Conservation (phyloP, 2,113 vertebrate genomes). For the Cygnus buccinator region DNA sequence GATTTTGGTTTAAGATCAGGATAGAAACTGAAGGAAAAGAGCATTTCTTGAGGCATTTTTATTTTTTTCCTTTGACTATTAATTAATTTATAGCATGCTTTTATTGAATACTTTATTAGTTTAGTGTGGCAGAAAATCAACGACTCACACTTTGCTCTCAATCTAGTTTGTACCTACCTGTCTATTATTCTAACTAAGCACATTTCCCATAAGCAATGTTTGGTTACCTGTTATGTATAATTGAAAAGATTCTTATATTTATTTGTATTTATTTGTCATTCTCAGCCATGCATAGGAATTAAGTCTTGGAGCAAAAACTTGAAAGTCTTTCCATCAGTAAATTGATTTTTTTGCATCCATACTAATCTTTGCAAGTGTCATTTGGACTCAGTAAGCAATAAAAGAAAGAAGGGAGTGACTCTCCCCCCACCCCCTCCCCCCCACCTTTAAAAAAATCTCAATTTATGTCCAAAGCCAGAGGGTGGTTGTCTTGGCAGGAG, state of each 20-base stretch:
- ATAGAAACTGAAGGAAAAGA: neutral
- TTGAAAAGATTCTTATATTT: neutral
- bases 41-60: neutral
- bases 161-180: neutral
- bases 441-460: neutral
- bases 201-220: neutral
- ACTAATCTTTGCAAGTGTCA: neutral
- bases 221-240: neutral
- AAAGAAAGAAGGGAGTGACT: neutral
- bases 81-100: neutral
- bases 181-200: neutral
- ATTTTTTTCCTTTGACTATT: neutral
- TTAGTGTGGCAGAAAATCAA: constrained; percentile 20
- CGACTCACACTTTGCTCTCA: neutral
- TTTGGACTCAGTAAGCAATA: neutral
- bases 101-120: neutral
- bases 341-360: neutral
- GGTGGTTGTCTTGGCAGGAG: neutral
- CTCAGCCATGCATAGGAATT: neutral
- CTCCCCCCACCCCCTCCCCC: fast-evolving
- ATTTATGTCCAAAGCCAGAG: neutral
- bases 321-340: fast-evolving
- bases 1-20: neutral
- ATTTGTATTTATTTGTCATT: neutral
- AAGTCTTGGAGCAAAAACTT: neutral